These are phyloP conservation scores for Hirudo medicinalis DNA, from an alignment of 1,140 invertebrate species.

Conservation along the genomic window DNA sequence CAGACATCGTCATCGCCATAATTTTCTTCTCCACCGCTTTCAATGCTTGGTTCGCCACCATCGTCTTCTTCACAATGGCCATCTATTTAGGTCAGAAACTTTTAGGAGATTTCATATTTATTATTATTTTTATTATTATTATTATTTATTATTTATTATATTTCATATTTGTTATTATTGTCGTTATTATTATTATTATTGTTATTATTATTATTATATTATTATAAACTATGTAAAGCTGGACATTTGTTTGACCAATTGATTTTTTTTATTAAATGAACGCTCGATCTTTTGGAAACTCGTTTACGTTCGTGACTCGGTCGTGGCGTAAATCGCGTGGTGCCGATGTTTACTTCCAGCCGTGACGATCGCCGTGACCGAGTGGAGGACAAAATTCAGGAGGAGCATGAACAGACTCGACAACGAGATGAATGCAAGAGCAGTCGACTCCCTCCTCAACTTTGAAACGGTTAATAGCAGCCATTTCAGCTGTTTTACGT, in stretches of 20 bases:
- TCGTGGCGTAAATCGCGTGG: background rate
- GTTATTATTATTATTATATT: no score
- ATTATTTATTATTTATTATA: no score
- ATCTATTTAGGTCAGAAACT: constrained; percentile 69
- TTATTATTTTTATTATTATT: background rate
- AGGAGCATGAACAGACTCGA: constrained; percentile 81
- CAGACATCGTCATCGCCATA: constrained; percentile 83
- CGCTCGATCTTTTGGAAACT: no score
- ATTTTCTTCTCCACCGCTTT: constrained; percentile 73
- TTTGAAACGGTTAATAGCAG: constrained; percentile 65
- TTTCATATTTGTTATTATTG: no score
- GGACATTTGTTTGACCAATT: no score
- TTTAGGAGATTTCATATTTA: background rate
- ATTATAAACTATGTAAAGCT: no score
- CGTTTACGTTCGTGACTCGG: background rate
- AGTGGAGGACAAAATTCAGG: constrained; percentile 89
- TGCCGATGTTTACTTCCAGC: constrained; percentile 44
- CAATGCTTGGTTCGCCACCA: constrained; percentile 82
- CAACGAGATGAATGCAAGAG: constrained; percentile 74
- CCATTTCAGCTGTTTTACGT: background rate
- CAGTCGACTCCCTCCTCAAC: constrained; percentile 89
- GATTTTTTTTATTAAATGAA: no score
- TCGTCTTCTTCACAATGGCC: constrained; percentile 80
- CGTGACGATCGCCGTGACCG: constrained; percentile 71
- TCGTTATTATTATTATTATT: no score